Conservation (phyloP, 1,140 invertebrate species). For the Tetramorium parvispinum region DNA sequence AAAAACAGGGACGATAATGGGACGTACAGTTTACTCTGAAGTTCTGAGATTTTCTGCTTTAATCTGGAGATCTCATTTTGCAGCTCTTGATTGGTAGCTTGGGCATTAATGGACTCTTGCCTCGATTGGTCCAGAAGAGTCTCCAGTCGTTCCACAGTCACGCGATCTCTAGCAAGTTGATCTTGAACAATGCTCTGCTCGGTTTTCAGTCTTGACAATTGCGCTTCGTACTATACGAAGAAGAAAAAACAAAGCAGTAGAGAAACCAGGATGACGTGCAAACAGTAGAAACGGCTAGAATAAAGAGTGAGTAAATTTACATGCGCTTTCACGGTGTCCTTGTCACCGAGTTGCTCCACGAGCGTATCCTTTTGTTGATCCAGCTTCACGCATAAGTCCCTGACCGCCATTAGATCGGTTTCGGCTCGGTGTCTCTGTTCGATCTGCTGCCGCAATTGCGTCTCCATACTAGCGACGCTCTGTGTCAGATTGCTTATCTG, state of each 20-base stretch:
- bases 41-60: constrained; percentile 83
- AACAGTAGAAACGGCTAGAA: not conserved
- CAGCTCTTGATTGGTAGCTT: constrained; percentile 85
- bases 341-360: constrained; percentile 80
- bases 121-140: constrained; percentile 84
- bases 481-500: constrained; percentile 86
- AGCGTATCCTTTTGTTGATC: constrained; percentile 86
- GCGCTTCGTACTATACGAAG: constrained; percentile 80
- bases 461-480: constrained; percentile 86
- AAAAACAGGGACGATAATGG: constrained; percentile 1
- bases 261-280: not conserved
- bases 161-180: constrained; percentile 84
- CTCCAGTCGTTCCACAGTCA: constrained; percentile 84
- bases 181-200: constrained; percentile 83
- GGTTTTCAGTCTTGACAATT: constrained; percentile 80
- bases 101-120: constrained; percentile 85
- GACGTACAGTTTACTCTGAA: constrained; percentile 86
- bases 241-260: not conserved
- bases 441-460: constrained; percentile 83
- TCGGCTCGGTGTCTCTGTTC: constrained; percentile 81
- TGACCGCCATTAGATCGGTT: constrained; percentile 84
- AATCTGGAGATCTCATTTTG: constrained; percentile 84
- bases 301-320: constrained; percentile 71
- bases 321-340: constrained; percentile 79
- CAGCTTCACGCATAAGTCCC: constrained; percentile 86